Evolutionary conservation across 2,113 vertebrate genomes (phyloP).

Genomic region (Lepus europaeus): DNA sequence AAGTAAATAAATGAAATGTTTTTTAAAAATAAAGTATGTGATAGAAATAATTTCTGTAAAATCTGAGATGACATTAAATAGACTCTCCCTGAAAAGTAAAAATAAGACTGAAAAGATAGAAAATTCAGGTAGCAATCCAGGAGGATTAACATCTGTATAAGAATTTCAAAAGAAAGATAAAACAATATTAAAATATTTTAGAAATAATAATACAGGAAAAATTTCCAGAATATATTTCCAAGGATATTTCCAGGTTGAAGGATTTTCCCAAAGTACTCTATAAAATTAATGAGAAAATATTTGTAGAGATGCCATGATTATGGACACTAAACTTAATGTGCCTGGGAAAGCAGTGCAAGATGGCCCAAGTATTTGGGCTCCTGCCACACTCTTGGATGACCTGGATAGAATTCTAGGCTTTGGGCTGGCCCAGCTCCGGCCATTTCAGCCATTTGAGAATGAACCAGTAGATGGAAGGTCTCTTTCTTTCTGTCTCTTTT

Average conservation of each 20-base stretch:
- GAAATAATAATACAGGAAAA: not conserved
- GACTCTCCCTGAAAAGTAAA: not conserved
- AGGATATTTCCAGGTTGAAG: not conserved
- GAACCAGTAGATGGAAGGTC: no score
- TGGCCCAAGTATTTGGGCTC: no score
- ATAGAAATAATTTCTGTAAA: conserved; percentile 33
- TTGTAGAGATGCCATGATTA: not conserved
- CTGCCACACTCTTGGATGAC: no score
- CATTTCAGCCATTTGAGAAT: no score
- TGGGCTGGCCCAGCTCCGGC: no score
- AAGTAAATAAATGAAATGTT: no score
- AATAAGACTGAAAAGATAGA: conserved; percentile 3
- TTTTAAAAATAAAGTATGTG: not conserved
- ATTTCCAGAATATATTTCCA: not conserved
- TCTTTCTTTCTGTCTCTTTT: no score
- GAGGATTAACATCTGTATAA: not conserved
- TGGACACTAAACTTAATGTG: not conserved
- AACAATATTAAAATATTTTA: conserved; percentile 9
- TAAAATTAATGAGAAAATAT: not conserved
- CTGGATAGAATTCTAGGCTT: no score
- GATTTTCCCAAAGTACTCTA: not conserved
- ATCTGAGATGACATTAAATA: not conserved
- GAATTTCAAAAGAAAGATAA: conserved; percentile 37
- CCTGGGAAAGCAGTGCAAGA: no score
- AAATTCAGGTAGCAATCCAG: not conserved